Conservation (phyloP, 1,140 invertebrate species). For the Papilio glaucus region DNA sequence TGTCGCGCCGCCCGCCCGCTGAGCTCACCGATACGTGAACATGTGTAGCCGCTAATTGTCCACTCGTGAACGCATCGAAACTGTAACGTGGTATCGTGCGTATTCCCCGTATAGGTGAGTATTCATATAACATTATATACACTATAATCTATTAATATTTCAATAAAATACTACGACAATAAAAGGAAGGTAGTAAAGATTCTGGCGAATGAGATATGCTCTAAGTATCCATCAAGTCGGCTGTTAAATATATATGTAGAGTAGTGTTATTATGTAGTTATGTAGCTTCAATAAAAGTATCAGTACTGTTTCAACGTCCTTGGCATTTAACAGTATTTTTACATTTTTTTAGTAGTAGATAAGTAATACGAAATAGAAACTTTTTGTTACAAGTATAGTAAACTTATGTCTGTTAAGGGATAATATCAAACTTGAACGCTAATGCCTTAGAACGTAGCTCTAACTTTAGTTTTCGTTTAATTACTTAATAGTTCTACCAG, state of each 20-base stretch:
- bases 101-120: slow-evolving; percentile 43
- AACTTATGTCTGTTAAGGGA: no score
- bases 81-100: slow-evolving; percentile 11
- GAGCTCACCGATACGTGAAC: slow-evolving; percentile 35
- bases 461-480: slow-evolving; percentile 47
- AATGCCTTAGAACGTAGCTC: not conserved
- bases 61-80: slow-evolving; percentile 27
- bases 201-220: slow-evolving; percentile 41
- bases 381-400: not conserved
- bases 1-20: slow-evolving; percentile 46
- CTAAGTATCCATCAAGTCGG: slow-evolving; percentile 32
- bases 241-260: slow-evolving; percentile 40
- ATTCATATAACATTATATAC: slow-evolving; percentile 39
- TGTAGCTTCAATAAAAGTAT: slow-evolving; percentile 7
- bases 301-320: not conserved
- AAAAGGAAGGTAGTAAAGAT: slow-evolving; percentile 61
- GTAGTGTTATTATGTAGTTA: not conserved
- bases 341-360: not conserved
- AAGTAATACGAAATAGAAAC: not conserved
- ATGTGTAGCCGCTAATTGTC: slow-evolving; percentile 42
- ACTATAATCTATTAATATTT: slow-evolving; percentile 42
- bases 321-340: not conserved
- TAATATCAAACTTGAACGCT: not conserved
- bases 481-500: slow-evolving; percentile 60
- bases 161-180: slow-evolving; percentile 55